A percentile compares a stretch with the other conserved stretches of the same genome.
phyloP scores from a whole-genome alignment of 2,113 vertebrate species.

The Hydrolagus affinis region DNA sequence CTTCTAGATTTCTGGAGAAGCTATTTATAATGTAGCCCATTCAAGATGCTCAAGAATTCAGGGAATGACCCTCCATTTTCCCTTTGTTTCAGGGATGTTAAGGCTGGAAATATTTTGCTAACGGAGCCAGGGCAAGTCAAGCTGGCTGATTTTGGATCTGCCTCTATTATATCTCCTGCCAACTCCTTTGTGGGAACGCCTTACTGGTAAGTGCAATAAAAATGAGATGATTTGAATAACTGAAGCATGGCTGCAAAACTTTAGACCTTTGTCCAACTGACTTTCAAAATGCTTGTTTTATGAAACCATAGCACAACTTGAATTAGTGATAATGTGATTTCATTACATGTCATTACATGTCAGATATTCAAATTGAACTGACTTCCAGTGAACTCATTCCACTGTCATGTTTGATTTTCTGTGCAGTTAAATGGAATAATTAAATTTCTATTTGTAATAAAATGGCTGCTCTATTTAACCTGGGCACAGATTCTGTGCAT shows the following conservation, averaged over 20 bases:
- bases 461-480: too few species aligned
- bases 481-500: too few species aligned
- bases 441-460: too few species aligned
- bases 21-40: background rate
- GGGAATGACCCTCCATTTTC: background rate
- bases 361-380: too few species aligned
- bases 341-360: background rate
- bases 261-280: background rate
- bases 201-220: slow-evolving; percentile 74
- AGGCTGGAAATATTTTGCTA: slow-evolving; percentile 97
- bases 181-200: slow-evolving; percentile 98
- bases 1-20: too few species aligned
- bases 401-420: too few species aligned
- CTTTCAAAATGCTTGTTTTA: background rate
- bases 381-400: too few species aligned
- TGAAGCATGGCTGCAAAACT: background rate
- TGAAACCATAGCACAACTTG: background rate
- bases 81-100: slow-evolving; percentile 75
- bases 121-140: slow-evolving; percentile 97
- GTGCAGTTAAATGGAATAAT: too few species aligned
- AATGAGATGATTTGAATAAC: background rate
- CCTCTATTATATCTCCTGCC: slow-evolving; percentile 91
- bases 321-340: background rate
- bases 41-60: background rate
- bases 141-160: slow-evolving; percentile 96